Evolutionary conservation across 2,888 invertebrate genomes (phyloP), one percentile per base, ranked within the genome.

Genomic region (Polydesmus complanatus): DNA sequence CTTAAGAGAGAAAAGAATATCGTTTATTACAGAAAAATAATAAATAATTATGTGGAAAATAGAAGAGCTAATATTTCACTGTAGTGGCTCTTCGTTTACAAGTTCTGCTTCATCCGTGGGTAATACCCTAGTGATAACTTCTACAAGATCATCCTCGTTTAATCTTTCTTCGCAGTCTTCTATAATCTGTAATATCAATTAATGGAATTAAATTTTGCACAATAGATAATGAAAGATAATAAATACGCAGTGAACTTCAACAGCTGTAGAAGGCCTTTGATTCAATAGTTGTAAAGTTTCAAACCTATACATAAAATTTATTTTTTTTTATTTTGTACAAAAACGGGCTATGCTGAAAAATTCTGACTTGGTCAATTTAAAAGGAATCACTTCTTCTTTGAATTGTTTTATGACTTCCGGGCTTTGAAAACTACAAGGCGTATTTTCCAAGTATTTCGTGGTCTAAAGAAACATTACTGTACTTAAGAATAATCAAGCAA

Each of bases 181-280:
- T 19, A 57, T 49, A 2, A 57, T 57, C 57, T 57, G 19, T n/a
- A n/a, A n/a, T n/a, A n/a, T n/a, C n/a, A n/a, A n/a, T n/a, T n/a
- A n/a, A n/a, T n/a, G n/a, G n/a, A 37, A 27, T 22, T 47, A 19
- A 56, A 37, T 8, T 11, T 8, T 22, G 25, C 11, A 52, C 22
- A 23, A 22, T 21, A 2, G 25, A 22, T 22, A 22, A 18, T 21
- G 23, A 21, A 53, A 11, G 18, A 3, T 23, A 53, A n/a, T 53
- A 22, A 53, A 73, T n/a, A 25, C 3, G 11, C 25, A 2, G 5
- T 57, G 47, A 48, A 57, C 48, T 49, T 57, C 57, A 37, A 48
- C 57, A 27, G 47, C 48, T 19, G 48, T 57, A 2, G 57, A 22
- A 18, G 57, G 57, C 19, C 57, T 19, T 3, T 47, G 19, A 37